These are phyloP conservation scores for Holcopasites calliopsidis DNA, from an alignment of 1,140 invertebrate genomes.

Conservation along the genomic window DNA sequence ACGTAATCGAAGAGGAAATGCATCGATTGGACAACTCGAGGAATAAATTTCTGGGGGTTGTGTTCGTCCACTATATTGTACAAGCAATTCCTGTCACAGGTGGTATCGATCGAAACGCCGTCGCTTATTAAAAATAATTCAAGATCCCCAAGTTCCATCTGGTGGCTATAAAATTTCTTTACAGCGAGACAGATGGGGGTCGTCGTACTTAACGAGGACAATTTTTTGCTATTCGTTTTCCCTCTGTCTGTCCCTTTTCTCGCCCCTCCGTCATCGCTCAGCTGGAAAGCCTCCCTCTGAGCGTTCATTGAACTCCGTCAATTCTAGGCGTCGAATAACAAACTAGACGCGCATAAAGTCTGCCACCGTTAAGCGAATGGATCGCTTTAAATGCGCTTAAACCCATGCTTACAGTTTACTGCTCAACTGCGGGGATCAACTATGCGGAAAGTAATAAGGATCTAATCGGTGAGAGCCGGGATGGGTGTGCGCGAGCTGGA, in stretches of 20 bases:
- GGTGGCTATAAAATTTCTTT: conserved; percentile 19
- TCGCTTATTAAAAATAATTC: conserved; percentile 34
- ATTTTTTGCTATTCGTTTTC: conserved; percentile 32
- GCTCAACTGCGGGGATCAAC: conserved; percentile 12
- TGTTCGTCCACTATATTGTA: too few species aligned
- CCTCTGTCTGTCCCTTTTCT: background rate
- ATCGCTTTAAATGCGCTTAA: conserved; percentile 15
- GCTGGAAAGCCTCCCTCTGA: conserved; percentile 8
- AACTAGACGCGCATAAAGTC: conserved; percentile 34
- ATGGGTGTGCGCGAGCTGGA: background rate
- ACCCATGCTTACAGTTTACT: conserved; percentile 8
- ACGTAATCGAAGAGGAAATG: background rate
- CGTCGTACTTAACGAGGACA: conserved; percentile 36
- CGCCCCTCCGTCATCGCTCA: background rate
- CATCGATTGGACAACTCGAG: conserved; percentile 23
- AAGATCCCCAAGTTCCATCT: background rate
- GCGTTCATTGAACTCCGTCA: conserved; percentile 34
- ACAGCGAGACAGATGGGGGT: conserved; percentile 33
- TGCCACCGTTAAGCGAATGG: conserved; percentile 51
- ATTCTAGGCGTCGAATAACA: conserved; percentile 43
- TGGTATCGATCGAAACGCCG: too few species aligned
- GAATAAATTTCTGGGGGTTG: too few species aligned
- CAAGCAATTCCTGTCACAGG: too few species aligned
- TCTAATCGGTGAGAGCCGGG: background rate
- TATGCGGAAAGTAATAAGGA: background rate